Percentiles rank a stretch among this genome's conserved stretches.
phyloP scores from a whole-genome alignment of 2,888 invertebrate species.

The Amphimallon solstitiale region DNA sequence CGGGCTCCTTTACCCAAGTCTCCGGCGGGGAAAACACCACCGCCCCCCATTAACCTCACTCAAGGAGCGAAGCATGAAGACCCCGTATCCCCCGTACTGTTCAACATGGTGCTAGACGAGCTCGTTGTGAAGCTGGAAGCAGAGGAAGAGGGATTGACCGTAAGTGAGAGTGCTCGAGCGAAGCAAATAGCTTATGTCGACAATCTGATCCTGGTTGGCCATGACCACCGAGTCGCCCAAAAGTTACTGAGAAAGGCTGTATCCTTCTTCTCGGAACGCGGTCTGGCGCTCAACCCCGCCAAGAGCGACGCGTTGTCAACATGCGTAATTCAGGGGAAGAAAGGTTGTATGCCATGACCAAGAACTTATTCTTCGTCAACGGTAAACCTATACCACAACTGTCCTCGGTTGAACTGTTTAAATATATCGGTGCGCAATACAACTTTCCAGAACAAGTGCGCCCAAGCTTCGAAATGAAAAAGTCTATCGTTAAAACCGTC shows the following conservation, averaged over 20 bases:
- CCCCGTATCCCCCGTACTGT: slow-evolving; percentile 33
- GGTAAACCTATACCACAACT: slow-evolving; percentile 30
- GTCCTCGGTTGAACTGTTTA: slow-evolving; percentile 12
- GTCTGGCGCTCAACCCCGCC: slow-evolving; percentile 33
- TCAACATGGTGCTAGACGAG: slow-evolving; percentile 52
- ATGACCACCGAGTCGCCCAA: slow-evolving; percentile 14
- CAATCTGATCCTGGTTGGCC: slow-evolving; percentile 41
- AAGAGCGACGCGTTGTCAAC: slow-evolving; percentile 41
- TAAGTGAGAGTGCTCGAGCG: slow-evolving; percentile 8
- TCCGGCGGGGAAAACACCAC: slow-evolving; percentile 40
- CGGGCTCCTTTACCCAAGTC: not conserved
- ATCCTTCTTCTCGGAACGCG: slow-evolving; percentile 37
- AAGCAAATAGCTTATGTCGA: slow-evolving; percentile 44
- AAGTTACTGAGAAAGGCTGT: slow-evolving; percentile 21
- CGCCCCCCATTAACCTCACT: not conserved
- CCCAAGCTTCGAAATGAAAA: not conserved
- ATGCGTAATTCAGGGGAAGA: slow-evolving; percentile 40
- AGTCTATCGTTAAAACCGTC: slow-evolving; percentile 29
- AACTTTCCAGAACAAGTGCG: not conserved
- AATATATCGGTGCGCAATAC: slow-evolving; percentile 25
- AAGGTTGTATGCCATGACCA: slow-evolving; percentile 32
- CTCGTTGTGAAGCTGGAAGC: slow-evolving; percentile 23
- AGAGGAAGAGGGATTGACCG: not conserved
- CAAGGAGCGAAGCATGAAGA: slow-evolving; percentile 33
- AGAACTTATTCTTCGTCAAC: slow-evolving; percentile 16